Evolutionary conservation across 1,140 invertebrate genomes (phyloP).

Genomic region (Leptopilina boulardi): DNA sequence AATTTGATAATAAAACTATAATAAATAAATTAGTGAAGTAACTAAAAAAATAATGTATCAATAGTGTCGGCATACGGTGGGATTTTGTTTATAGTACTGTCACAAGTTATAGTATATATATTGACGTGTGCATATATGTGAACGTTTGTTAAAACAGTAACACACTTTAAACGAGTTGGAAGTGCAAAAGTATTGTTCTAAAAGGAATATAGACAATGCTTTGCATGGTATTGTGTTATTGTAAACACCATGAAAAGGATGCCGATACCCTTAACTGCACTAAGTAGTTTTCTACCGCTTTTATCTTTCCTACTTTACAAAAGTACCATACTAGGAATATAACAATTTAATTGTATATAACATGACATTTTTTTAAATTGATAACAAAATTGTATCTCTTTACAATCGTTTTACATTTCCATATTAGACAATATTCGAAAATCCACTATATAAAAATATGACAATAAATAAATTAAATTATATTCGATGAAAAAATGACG

Average conservation of each 20-base stretch:
- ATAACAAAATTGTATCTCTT: no score
- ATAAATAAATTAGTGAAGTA: no score
- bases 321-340: not conserved
- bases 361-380: not conserved
- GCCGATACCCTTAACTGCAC: not conserved
- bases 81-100: no score
- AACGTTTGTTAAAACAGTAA: not conserved
- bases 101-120: no score
- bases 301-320: not conserved
- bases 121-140: not conserved
- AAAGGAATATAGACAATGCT: constrained; percentile 44
- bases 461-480: no score
- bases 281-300: not conserved
- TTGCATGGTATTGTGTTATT: constrained; percentile 15
- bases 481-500: no score
- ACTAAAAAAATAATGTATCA: no score
- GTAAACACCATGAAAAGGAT: constrained; percentile 47
- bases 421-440: no score
- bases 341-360: not conserved
- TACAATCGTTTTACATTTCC: no score
- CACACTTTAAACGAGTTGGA: constrained; percentile 4
- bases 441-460: no score
- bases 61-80: no score
- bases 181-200: constrained; percentile 28
- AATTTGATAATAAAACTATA: no score